Evolutionary conservation across 2,888 invertebrate genomes (phyloP).

Genomic region (Eulithis prunata): DNA sequence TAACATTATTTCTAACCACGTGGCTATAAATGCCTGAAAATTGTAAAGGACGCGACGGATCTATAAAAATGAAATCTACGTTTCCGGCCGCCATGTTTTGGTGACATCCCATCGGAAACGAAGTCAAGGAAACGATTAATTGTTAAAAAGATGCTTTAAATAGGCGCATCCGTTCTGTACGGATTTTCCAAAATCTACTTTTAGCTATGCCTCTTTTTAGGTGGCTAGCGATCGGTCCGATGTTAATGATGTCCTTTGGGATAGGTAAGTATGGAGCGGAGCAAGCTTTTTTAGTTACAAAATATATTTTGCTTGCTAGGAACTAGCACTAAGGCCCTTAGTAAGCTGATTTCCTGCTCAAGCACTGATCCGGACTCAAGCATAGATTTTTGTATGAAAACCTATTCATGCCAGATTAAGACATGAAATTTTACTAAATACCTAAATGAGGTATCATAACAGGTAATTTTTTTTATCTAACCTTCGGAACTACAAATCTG

Average conservation of each 20-base stretch:
- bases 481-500: too few relatives aligned
- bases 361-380: too few relatives aligned
- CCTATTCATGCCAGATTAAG: too few relatives aligned
- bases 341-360: too few relatives aligned
- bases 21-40: neutral
- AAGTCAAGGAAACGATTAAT: constrained; percentile 69
- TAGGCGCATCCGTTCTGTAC: constrained; percentile 57
- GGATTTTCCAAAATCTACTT: constrained; percentile 57
- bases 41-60: constrained; percentile 35
- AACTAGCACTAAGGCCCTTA: too few relatives aligned
- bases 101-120: constrained; percentile 53
- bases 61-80: constrained; percentile 46
- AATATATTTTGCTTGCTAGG: too few relatives aligned
- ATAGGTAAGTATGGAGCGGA: constrained; percentile 47
- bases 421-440: too few relatives aligned
- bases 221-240: constrained; percentile 57
- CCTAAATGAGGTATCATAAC: too few relatives aligned
- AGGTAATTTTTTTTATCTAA: too few relatives aligned
- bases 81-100: constrained; percentile 52
- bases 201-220: constrained; percentile 55
- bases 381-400: too few relatives aligned
- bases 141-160: constrained; percentile 65
- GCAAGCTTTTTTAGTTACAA: constrained; percentile 19
- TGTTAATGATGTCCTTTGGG: constrained; percentile 70
- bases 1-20: too few relatives aligned